Evolutionary conservation across 1,140 invertebrate species (phyloP).

Genomic region (Galendromus occidentalis): DNA sequence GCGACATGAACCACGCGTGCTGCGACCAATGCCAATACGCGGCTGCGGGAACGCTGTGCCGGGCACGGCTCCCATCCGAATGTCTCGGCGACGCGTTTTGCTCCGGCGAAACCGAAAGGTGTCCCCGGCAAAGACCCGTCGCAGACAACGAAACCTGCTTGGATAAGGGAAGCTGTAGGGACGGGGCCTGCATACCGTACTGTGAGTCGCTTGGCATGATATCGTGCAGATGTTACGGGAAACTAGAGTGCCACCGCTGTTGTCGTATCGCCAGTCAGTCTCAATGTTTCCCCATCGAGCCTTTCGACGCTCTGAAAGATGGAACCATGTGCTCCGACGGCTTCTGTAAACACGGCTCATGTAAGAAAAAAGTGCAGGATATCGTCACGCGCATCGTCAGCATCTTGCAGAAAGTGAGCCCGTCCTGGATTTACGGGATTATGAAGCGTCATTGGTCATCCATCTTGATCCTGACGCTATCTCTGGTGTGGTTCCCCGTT

Average conservation of each 20-base stretch:
- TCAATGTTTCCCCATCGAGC: background rate
- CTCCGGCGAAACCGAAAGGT: background rate
- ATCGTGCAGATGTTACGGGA: background rate
- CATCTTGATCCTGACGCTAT: background rate
- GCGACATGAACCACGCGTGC: background rate
- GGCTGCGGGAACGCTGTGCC: background rate
- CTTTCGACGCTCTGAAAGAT: background rate
- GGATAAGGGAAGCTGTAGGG: background rate
- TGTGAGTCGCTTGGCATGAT: background rate
- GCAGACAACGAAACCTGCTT: background rate
- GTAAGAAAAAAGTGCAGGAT: constrained; percentile 1
- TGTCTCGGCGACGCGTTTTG: background rate
- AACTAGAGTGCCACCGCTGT: background rate
- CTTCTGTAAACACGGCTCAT: background rate
- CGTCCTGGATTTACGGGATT: background rate
- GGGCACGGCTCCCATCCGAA: background rate
- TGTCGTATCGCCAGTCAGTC: background rate
- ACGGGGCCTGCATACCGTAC: background rate
- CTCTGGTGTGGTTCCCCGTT: background rate
- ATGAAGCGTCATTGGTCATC: background rate
- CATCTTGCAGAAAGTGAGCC: background rate
- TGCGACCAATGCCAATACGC: background rate
- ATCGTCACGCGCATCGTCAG: background rate
- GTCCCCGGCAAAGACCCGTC: background rate
- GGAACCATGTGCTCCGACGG: background rate